Evolutionary conservation across 2,888 invertebrate genomes (phyloP), one percentile per base, ranked within the genome.

Genomic region (Oscheius sp.): DNA sequence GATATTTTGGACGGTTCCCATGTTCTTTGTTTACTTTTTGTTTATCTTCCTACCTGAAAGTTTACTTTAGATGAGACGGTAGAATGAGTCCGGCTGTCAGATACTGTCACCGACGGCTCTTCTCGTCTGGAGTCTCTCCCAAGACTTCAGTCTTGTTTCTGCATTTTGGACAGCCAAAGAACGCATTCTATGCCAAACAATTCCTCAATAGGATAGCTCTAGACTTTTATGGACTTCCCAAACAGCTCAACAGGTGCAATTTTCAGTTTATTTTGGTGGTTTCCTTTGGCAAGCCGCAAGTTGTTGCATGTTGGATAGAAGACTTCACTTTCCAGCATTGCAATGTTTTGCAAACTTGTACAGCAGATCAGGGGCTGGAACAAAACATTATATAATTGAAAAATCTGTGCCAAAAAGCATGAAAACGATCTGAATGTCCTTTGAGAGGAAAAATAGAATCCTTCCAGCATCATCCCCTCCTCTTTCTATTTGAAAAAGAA

Each of bases 171-270:
- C 83, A 83, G 68, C 86, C 86, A 5, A 75, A 84, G 70, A 83
- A 82, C 33, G 80, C 80, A 29, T 86, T 79, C 68, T 85, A 85
- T 63, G 83, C 84, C 1, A 74, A 76, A 32, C 76, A 82, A 57
- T 79, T 80, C 60, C 62, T 84, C 42, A 55, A 65, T 42, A 71
- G 71, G 21, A 60, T 73, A 35, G 68, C 79, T 1, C 58, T 71
- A 10, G 70, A 73, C 33, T 75, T 65, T 32, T 75, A 76, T 55
- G 58, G 70, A 42, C 2, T 83, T 11, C 82, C 84, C 1, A 29
- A 57, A 9, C 60, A 75, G 47, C 50, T 79, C 33, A 71, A 76
- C 63, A 72, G 57, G 83, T 84, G 33, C 59, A 62, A 37, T 33
- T 33, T 51, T 62, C n/a, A 11, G 53, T 21, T 35, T 13, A n/a